Evolutionary conservation across 2,888 invertebrate genomes (phyloP).

Genomic region (Lucinisca nassula): DNA sequence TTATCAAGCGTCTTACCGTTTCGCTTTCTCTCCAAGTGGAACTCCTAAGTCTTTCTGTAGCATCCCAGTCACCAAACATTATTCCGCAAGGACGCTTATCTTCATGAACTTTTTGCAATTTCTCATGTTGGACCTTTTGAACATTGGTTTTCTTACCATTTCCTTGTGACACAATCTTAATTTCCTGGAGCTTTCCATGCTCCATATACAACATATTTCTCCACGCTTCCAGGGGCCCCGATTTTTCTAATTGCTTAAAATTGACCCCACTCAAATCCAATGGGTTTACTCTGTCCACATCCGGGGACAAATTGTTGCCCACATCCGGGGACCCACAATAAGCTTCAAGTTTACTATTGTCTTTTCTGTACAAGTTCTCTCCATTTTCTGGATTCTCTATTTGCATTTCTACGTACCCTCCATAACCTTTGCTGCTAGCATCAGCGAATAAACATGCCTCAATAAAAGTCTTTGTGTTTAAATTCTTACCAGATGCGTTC

Average conservation of each 20-base stretch:
- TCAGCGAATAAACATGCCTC: conserved; percentile 5
- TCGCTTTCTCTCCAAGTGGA: not conserved
- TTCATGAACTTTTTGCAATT: not conserved
- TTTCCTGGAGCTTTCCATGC: not conserved
- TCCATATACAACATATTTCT: conserved; percentile 12
- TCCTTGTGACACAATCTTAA: not conserved
- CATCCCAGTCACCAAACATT: not conserved
- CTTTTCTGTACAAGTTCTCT: not conserved
- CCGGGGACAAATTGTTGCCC: too few relatives aligned
- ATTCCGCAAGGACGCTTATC: not conserved
- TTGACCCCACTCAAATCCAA: too few relatives aligned
- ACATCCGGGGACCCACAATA: too few relatives aligned
- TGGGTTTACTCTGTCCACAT: too few relatives aligned
- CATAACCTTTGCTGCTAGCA: conserved; percentile 26
- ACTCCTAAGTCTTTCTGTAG: not conserved
- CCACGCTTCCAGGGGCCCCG: conserved; percentile 16
- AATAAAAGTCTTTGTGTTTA: not conserved
- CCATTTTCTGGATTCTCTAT: not conserved
- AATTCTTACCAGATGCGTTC: not conserved
- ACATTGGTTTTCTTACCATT: not conserved
- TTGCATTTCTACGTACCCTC: conserved; percentile 10
- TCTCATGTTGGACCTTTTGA: not conserved
- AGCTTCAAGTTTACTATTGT: not conserved
- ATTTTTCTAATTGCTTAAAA: too few relatives aligned
- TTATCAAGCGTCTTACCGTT: not conserved